Evolutionary conservation across 1,140 invertebrate species (phyloP), one percentile per base, ranked within the genome.

Genomic region (Apis cerana): DNA sequence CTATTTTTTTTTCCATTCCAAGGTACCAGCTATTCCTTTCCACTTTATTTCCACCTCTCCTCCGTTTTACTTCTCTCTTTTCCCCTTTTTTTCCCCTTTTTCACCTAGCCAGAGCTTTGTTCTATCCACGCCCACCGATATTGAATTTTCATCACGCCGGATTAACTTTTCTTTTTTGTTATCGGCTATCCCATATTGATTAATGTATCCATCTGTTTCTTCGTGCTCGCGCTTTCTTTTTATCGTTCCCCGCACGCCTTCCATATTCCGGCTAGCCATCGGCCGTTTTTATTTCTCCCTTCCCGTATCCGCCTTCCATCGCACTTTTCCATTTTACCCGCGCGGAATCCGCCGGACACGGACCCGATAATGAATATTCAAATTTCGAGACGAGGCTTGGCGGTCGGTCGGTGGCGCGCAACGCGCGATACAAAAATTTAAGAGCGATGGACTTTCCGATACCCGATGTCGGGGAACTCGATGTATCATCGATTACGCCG

Each of bases 151-250:
- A 82, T 82, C 75, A 78, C 77, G 58, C 67, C 56, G 75, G 48
- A 70, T 77, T 77, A 62, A 27, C 75, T 56, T 43, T 70, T n/a
- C 65, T 12, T 69, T 71, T 77, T 78, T 56, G 56, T 64, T 70
- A 48, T 50, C 75, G 67, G 81, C n/a, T 71, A 77, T 77, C 75
- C 75, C 59, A 61, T 77, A 77, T 82, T 77, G 81, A 78, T 77
- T 82, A 82, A 78, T 82, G 75, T 78, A 82, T 82, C 81, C 75
- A 64, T 82, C 72, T 82, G 81, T 82, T 77, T 71, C 81, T 82
- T 78, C 81, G 65, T 78, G 58, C 65, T 58, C 56, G n/a, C 75
- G 67, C 27, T 77, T 78, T 67, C 75, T 75, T 76, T 82, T 82
- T 82, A 82, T 68, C 61, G 59, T 80, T 80, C 74, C 67, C 50